These are phyloP conservation scores for Palythoa caribaeorum DNA, from an alignment of 92 coral and sea anemone genomes.

Conservation along the genomic window DNA sequence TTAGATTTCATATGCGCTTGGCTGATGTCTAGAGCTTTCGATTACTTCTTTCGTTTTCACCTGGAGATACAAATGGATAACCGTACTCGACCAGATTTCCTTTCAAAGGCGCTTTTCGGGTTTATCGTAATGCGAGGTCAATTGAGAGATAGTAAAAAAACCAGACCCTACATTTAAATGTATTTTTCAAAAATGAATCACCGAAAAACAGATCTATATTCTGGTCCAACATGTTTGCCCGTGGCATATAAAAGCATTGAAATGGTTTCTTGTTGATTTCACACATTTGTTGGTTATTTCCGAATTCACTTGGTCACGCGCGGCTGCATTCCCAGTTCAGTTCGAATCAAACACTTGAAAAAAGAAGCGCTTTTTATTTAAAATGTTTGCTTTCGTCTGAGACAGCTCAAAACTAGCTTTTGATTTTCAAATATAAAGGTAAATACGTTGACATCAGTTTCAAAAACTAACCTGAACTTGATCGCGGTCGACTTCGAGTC, in stretches of 20 bases:
- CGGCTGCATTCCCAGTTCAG: slow-evolving; percentile 10
- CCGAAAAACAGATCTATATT: background rate
- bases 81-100: background rate
- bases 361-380: background rate
- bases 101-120: background rate
- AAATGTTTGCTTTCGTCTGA: background rate
- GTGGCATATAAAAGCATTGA: slow-evolving; percentile 26
- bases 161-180: background rate
- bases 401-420: background rate
- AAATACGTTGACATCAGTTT: slow-evolving; percentile 6
- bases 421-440: background rate
- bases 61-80: background rate
- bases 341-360: slow-evolving; percentile 18
- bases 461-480: slow-evolving; percentile 85
- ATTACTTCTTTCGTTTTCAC: background rate
- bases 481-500: slow-evolving; percentile 90
- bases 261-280: slow-evolving; percentile 46
- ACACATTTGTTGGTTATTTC: slow-evolving; percentile 39
- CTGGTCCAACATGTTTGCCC: background rate
- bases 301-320: slow-evolving; percentile 51
- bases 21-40: background rate
- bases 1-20: background rate
- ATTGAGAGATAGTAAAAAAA: background rate
- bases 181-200: background rate
- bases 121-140: background rate